Conservation (phyloP, 37 sponge, comb jelly and placozoan species). For the Tethya wilhelma region DNA sequence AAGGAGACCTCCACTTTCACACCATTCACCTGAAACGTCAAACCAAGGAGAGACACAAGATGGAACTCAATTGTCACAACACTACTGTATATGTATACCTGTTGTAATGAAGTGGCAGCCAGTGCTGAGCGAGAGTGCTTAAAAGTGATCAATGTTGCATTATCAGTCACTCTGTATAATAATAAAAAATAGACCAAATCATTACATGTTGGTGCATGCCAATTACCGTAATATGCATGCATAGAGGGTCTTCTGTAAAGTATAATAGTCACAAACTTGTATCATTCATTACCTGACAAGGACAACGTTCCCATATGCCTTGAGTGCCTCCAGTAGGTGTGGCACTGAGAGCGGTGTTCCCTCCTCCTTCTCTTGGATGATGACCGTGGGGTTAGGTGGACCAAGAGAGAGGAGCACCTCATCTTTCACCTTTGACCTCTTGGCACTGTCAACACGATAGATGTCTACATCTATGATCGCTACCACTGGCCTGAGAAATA, state of each 20-base stretch:
- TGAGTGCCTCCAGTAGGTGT: constrained; percentile 33
- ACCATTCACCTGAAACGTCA: constrained; percentile 17
- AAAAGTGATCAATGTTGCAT: constrained; percentile 57
- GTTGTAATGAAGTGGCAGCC: constrained; percentile 42
- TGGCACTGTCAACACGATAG: constrained; percentile 44
- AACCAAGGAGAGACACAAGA: not conserved
- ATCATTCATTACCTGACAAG: constrained; percentile 69
- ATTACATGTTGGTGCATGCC: too few species aligned
- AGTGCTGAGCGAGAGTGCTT: constrained; percentile 60
- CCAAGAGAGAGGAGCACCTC: constrained; percentile 59
- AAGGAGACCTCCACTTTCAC: constrained; percentile 22
- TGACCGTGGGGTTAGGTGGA: constrained; percentile 75
- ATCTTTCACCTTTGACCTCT: constrained; percentile 30
- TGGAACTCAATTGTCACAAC: not conserved
- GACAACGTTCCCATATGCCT: constrained; percentile 68
- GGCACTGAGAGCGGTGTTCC: constrained; percentile 15
- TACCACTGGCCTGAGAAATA: constrained; percentile 81
- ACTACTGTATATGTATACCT: too few species aligned
- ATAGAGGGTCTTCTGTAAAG: not conserved
- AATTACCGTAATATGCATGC: not conserved
- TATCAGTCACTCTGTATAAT: constrained; percentile 44
- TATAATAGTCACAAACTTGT: too few species aligned
- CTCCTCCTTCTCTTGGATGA: constrained; percentile 42
- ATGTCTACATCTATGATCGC: constrained; percentile 90
- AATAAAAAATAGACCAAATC: not conserved